These are phyloP conservation scores for Arizona elegans DNA, from an alignment of 2,113 vertebrate genomes.

Conservation along the genomic window DNA sequence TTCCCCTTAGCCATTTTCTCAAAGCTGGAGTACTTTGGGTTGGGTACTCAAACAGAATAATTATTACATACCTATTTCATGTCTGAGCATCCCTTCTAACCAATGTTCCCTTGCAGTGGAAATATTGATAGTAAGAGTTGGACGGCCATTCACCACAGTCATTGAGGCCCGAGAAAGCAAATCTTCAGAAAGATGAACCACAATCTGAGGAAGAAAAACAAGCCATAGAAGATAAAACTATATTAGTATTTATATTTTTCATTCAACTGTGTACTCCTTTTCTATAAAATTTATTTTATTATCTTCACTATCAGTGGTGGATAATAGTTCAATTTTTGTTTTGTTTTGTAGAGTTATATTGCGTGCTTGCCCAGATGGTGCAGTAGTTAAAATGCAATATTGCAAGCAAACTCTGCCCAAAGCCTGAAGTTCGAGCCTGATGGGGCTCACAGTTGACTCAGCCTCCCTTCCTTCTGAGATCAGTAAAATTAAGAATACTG, in stretches of 20 bases:
- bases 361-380: neutral
- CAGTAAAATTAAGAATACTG: neutral
- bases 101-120: constrained; percentile 87
- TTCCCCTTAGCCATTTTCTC: neutral
- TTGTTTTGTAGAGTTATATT: neutral
- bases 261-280: neutral
- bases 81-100: constrained; percentile 93
- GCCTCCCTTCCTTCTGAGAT: neutral
- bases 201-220: constrained; percentile 73
- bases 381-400: neutral
- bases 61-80: constrained; percentile 83
- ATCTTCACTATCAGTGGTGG: neutral
- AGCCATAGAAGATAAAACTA: constrained; percentile 23
- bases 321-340: neutral
- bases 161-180: constrained; percentile 95
- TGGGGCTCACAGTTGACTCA: neutral
- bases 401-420: neutral
- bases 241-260: neutral
- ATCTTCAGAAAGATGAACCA: constrained; percentile 89
- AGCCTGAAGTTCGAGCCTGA: neutral
- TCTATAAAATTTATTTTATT: neutral
- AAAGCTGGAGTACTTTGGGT: neutral
- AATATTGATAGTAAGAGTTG: constrained; percentile 88
- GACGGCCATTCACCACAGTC: constrained; percentile 88
- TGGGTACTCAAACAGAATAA: neutral